Base-by-base conservation (phyloP, 2,888 invertebrate genomes). In the Erebia epiphron region DNA sequence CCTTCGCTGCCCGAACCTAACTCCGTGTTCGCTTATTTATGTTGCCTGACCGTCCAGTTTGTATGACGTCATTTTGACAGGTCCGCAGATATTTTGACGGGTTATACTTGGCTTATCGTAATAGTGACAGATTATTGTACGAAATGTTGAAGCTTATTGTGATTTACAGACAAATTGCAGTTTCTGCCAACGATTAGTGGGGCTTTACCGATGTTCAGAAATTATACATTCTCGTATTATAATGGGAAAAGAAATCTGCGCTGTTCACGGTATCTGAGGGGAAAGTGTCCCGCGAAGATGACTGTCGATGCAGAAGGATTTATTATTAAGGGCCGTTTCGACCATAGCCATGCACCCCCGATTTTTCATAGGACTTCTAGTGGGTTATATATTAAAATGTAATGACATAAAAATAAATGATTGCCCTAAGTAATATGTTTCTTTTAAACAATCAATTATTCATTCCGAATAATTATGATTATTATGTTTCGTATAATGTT, bases 241-340 rank as follows among this genome's bases (percentile, higher is more conserved):
- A 73, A 65, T 5, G 75, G 76, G 0, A 74, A 73, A n/a, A 73
- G 69, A 11, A 68, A 65, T 18, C 64, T 79, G 11, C 75, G 75
- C 50, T 82, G 81, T 58, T 82, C 81, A 0, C 75, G 75, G 67
- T 77, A 77, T 58, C 58, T 69, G 2, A 71, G 75, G 10, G 52
- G 71, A 1, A 67, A 75, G 0, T 82, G 80, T 61, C 35, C 66
- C 16, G 79, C 81, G 0, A 75, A 75, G 13, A 26, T 82, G 8
- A 79, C 75, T 26, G 71, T 82, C 5, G 72, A 68, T 21, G 14
- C 69, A 2, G 70, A 75, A n/a, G 72, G 76, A 7, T 62, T 50
- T 5, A 73, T 80, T 1, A 35, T 70, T 0, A 50, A 49, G 14
- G 76, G 72, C 2, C 46, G 64, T 11, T 69, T 70, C 7, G 62